Evolutionary conservation across 1,140 invertebrate genomes (phyloP), one percentile per base, ranked within the genome.

Genomic region (Mactra quadrangularis): DNA sequence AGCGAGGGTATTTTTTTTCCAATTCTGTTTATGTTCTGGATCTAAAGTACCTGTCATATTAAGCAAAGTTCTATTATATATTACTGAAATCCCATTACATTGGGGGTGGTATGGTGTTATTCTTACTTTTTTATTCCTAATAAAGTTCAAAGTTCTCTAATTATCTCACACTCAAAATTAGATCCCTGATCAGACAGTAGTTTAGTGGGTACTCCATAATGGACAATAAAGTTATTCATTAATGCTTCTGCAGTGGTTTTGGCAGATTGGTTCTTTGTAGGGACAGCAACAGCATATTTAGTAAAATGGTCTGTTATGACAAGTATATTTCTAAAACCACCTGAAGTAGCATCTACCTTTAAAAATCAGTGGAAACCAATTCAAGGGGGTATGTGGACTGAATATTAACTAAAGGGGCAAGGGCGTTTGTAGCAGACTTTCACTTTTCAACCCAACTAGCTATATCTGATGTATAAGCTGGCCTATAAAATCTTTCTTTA

Each of bases 271-370:
- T 85, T 81, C 27, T 68, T 85, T 19, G 66, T 82, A 3, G 83
- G 35, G 3, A 81, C 59, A 41, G 77, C 82, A n/a, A 59, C 17
- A 29, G 83, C 31, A 25, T 29, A 82, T 38, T 82, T 81, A 4
- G 83, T 82, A 53, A 85, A 85, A 25, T 78, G 59, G 38, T 78
- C 82, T n/a, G 74, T 84, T 3, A 84, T 78, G 17, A 84, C 82
- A 11, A 84, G 38, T 45, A 77, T 27, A 15, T 53, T 33, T 59
- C 19, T 7, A 9, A 57, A 35, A 2, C 45, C 33, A 50, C 64
- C 47, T 60, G 74, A 72, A 35, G 29, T 64, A 31, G 45, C 3
- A n/a, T 72, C 66, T 6, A 60, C 27, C 45, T 11, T 41, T 50
- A 70, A n/a, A 76, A 38, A 31, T 64, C 62, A 33, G 33, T 76